A percentile compares a stretch with the other conserved stretches of the same genome.
Evolutionary conservation across 1,140 invertebrate genomes (phyloP).

Genomic region (Drosophila arizonae): DNA sequence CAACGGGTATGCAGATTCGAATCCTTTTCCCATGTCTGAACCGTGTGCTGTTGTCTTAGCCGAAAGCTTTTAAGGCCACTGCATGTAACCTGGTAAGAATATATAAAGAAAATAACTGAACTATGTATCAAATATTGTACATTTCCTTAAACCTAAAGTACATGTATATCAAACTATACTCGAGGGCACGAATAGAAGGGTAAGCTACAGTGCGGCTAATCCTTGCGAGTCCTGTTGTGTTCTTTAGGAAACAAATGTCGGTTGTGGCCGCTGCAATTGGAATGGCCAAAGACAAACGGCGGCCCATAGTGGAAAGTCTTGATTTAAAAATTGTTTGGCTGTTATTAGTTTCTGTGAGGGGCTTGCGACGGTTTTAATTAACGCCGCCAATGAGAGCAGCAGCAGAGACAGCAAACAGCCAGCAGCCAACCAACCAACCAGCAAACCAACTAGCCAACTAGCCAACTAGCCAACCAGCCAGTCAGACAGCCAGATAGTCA

Average conservation of each 20-base stretch:
- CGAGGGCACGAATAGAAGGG: too few species aligned
- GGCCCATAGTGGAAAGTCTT: constrained; percentile 31
- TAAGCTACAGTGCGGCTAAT: too few species aligned
- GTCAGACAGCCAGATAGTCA: background rate
- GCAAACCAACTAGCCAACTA: background rate
- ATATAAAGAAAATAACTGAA: too few species aligned
- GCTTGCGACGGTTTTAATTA: constrained; percentile 52
- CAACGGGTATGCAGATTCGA: too few species aligned
- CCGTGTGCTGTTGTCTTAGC: too few species aligned
- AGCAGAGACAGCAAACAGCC: background rate
- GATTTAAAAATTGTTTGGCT: constrained; percentile 44
- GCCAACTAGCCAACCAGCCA: background rate
- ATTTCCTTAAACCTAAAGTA: too few species aligned
- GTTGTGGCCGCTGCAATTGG: constrained; percentile 23
- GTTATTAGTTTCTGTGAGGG: constrained; percentile 48
- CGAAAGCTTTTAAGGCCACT: too few species aligned
- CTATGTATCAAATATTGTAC: too few species aligned
- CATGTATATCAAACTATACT: too few species aligned
- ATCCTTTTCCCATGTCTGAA: too few species aligned
- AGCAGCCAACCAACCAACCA: background rate
- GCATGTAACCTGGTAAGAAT: too few species aligned
- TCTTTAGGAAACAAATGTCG: constrained; percentile 12
- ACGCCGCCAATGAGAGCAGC: constrained; percentile 37
- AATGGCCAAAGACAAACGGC: constrained; percentile 18
- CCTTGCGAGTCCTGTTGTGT: too few species aligned